These are phyloP conservation scores for Timema podura DNA, from an alignment of 2,888 invertebrate genomes.

Conservation along the genomic window DNA sequence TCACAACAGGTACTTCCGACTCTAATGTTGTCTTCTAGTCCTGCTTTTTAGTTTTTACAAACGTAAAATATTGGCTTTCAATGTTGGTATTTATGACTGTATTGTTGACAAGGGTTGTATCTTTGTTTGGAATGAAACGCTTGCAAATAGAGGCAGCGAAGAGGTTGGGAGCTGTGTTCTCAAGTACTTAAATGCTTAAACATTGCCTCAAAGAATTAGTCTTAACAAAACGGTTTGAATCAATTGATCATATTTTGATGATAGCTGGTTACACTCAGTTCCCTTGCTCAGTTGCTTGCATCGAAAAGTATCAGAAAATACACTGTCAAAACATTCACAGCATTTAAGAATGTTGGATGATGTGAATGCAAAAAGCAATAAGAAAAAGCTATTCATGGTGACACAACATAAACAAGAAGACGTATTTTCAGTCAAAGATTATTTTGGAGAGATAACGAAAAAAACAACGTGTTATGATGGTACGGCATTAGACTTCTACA, in stretches of 20 bases:
- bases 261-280: neutral
- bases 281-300: neutral
- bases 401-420: neutral
- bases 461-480: neutral
- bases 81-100: neutral
- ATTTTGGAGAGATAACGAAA: neutral
- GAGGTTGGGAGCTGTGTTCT: neutral
- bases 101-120: neutral
- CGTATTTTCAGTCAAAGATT: neutral
- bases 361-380: neutral
- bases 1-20: neutral
- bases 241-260: neutral
- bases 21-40: neutral
- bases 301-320: neutral
- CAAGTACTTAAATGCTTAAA: neutral
- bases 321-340: neutral
- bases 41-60: neutral
- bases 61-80: neutral
- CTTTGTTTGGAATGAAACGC: neutral
- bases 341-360: neutral
- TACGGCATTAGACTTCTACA: neutral
- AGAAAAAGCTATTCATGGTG: neutral
- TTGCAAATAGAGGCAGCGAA: neutral
- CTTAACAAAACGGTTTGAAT: neutral
- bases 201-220: too few relatives aligned